Conservation (phyloP, 2,113 vertebrate genomes). For the Talpa occidentalis region DNA sequence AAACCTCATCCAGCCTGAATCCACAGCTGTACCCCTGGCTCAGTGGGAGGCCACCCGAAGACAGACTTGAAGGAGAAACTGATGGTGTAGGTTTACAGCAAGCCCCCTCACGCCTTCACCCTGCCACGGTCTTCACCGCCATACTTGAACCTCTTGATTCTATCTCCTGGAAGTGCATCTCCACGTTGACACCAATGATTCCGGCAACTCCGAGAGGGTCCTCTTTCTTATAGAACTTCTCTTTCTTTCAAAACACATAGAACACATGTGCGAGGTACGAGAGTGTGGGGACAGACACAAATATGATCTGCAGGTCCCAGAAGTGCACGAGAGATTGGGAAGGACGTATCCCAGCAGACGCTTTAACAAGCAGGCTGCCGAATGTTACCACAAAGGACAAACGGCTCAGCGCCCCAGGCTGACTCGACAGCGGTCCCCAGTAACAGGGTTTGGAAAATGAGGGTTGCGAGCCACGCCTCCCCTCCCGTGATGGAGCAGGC, state of each 20-base stretch:
- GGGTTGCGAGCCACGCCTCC: constrained; percentile 94
- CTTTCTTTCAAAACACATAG: constrained; percentile 92
- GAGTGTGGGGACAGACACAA: constrained; percentile 93
- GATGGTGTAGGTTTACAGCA: constrained; percentile 93
- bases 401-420: constrained; percentile 94
- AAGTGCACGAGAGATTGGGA: constrained; percentile 94
- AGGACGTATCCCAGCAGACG: constrained; percentile 94
- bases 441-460: constrained; percentile 94
- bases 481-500: constrained; percentile 93
- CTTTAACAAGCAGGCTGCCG: constrained; percentile 94
- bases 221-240: constrained; percentile 92
- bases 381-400: constrained; percentile 94
- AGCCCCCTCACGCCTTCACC: constrained; percentile 92
- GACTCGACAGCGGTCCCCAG: constrained; percentile 93
- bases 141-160: constrained; percentile 93
- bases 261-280: constrained; percentile 93
- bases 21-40: constrained; percentile 96
- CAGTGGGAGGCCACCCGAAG: constrained; percentile 91
- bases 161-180: constrained; percentile 91
- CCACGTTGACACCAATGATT: constrained; percentile 90
- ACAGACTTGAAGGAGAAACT: constrained; percentile 94
- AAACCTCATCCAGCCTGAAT: constrained; percentile 91
- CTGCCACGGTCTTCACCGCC: constrained; percentile 92
- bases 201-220: constrained; percentile 89
- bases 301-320: constrained; percentile 96